These are phyloP conservation scores for Eupithecia dodoneata DNA, from an alignment of 2,888 invertebrate genomes.

Conservation along the genomic window DNA sequence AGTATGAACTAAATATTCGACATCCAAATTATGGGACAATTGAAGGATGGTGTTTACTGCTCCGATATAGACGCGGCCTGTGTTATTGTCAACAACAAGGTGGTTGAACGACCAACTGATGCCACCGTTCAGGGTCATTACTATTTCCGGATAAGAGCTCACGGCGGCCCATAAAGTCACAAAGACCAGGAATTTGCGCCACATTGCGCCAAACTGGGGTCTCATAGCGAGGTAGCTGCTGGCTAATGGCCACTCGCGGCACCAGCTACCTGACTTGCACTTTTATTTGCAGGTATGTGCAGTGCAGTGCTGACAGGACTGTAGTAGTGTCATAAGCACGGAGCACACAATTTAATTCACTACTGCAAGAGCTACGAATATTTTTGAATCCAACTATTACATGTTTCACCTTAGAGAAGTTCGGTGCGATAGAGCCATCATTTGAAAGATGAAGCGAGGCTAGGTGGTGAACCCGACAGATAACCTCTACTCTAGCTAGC, in stretches of 20 bases:
- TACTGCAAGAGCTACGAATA: neutral
- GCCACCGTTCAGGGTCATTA: neutral
- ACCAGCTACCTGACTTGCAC: neutral
- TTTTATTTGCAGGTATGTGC: neutral
- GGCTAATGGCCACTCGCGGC: neutral
- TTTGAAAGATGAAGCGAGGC: neutral
- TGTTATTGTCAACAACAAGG: slow-evolving; percentile 95
- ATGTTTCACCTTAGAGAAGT: neutral
- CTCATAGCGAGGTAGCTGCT: neutral
- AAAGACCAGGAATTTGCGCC: neutral
- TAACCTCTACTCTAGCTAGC: neutral
- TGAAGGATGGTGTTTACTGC: slow-evolving; percentile 97
- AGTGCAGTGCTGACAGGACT: too few species aligned
- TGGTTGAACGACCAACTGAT: slow-evolving; percentile 90
- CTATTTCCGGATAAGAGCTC: neutral
- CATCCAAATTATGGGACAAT: slow-evolving; percentile 81
- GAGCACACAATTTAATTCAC: neutral
- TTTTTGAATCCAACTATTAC: neutral
- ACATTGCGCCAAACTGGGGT: neutral
- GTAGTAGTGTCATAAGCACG: neutral
- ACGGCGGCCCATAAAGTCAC: neutral
- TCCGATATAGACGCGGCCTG: slow-evolving; percentile 94
- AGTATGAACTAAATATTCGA: neutral
- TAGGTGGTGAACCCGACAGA: neutral
- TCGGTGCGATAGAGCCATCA: neutral